phyloP scores from a whole-genome alignment of 2,113 vertebrate species.

The Tympanuchus pallidicinctus region DNA sequence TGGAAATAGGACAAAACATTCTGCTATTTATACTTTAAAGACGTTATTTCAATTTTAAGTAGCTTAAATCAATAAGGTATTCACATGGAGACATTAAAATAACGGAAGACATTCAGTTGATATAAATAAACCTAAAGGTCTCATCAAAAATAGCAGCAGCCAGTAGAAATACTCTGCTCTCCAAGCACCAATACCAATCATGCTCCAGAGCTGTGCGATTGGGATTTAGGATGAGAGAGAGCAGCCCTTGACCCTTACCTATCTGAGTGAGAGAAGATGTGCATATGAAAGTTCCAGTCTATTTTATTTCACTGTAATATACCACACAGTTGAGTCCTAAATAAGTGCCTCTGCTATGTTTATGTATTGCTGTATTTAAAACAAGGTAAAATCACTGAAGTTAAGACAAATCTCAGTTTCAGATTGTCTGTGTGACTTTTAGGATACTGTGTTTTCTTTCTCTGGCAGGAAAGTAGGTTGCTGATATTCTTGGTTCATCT shows the following conservation, averaged over 20 bases:
- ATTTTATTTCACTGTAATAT: background rate
- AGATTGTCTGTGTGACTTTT: conserved; percentile 29
- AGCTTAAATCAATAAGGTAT: background rate
- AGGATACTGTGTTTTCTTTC: conserved; percentile 43
- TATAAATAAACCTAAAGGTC: background rate
- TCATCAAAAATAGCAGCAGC: background rate
- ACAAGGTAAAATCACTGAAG: background rate
- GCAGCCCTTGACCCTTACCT: background rate
- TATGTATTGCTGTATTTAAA: background rate
- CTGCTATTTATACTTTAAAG: background rate
- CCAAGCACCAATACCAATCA: background rate
- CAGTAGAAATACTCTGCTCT: background rate
- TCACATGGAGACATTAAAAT: background rate
- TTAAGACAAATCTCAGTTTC: background rate
- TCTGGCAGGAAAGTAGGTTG: conserved; percentile 68
- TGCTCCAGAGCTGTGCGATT: background rate
- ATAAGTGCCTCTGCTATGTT: background rate
- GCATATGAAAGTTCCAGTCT: background rate
- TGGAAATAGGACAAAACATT: background rate
- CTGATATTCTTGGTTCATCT: conserved; percentile 78
- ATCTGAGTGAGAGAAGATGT: background rate
- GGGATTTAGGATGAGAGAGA: background rate
- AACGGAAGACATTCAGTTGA: background rate
- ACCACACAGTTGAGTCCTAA: background rate
- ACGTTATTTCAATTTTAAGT: background rate